Base-by-base conservation (phyloP, 1,140 invertebrate genomes). In the Nomia melanderi region DNA sequence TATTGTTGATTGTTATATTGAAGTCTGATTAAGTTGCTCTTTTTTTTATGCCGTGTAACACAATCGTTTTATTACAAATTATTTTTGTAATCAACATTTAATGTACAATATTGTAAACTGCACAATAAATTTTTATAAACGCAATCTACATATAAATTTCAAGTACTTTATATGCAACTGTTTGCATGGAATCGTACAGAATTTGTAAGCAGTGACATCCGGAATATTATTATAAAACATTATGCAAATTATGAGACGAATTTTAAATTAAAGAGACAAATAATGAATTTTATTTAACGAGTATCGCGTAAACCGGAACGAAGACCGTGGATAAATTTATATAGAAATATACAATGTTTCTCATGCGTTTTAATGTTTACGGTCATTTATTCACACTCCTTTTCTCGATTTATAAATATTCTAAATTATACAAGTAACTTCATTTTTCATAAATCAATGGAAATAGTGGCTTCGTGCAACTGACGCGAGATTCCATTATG, bases 281-380 rank as follows among this genome's bases (percentile, higher is more conserved):
- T 54, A 53, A 65, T 65, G 14, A 54, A 39, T 54, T 65, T 74
- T 74, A 74, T 65, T 74, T 65, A 39, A 56, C 41, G 36, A 44
- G 50, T 65, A 65, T 73, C 31, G 33, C 29, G 36, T 25, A 64
- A 73, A 64, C 64, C 33, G 29, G 12, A 20, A 2, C 23, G 20
- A 20, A 54, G 44, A 63, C 29, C 36, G 25, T 14, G n/a, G n/a
- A 70, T 44, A 64, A 27, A 64, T 9, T 59, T 60, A 75, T 72
- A 36, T 71, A 81, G 31, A 75, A 57, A 80, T 53, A 67, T 80
- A 81, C 12, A n/a, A n/a, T 44, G 5, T 56, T 41, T 41, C n/a
- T 8, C 7, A n/a, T n/a, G n/a, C n/a, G n/a, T n/a, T n/a, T n/a
- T n/a, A n/a, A n/a, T n/a, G n/a, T n/a, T n/a, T n/a, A n/a, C n/a